Percentiles rank a stretch among this genome's conserved stretches.
Evolutionary conservation across 2,797 vertebrate species (phyloP).

Genomic region (Sebastes cheni): DNA sequence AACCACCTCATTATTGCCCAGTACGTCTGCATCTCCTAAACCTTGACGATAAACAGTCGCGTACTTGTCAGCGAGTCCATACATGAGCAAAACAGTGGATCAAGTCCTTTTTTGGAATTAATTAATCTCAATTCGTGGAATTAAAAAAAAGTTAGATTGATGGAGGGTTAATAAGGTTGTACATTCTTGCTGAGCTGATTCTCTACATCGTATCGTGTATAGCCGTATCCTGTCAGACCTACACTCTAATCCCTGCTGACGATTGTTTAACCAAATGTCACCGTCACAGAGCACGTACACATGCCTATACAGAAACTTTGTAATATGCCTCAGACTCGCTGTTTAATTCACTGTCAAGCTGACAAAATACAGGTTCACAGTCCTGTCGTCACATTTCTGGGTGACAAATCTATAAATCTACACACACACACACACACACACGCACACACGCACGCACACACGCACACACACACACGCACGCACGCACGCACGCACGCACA

Average conservation of each 20-base stretch:
- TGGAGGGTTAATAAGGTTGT: not conserved
- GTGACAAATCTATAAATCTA: slow-evolving; percentile 19
- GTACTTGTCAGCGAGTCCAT: not conserved
- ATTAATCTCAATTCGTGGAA: not conserved
- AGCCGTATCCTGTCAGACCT: slow-evolving; percentile 24
- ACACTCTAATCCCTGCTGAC: slow-evolving; percentile 24
- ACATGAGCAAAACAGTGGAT: not conserved
- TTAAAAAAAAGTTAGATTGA: not conserved
- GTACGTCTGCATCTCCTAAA: not conserved
- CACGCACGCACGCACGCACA: no score
- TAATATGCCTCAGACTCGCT: slow-evolving; percentile 34
- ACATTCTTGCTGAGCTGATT: not conserved
- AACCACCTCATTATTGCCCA: not conserved
- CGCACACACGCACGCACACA: not conserved
- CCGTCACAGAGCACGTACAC: slow-evolving; percentile 23
- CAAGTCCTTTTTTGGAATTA: not conserved
- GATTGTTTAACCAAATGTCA: slow-evolving; percentile 56
- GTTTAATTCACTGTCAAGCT: slow-evolving; percentile 71
- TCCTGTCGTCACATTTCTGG: slow-evolving; percentile 25
- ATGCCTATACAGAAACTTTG: slow-evolving; percentile 17
- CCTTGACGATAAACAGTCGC: not conserved
- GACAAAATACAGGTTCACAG: slow-evolving; percentile 66
- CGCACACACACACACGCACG: not conserved
- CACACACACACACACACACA: not conserved
- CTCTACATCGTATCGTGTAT: not conserved